Evolutionary conservation across 2,888 invertebrate species (phyloP).

Genomic region (Andrena chrysosceles): DNA sequence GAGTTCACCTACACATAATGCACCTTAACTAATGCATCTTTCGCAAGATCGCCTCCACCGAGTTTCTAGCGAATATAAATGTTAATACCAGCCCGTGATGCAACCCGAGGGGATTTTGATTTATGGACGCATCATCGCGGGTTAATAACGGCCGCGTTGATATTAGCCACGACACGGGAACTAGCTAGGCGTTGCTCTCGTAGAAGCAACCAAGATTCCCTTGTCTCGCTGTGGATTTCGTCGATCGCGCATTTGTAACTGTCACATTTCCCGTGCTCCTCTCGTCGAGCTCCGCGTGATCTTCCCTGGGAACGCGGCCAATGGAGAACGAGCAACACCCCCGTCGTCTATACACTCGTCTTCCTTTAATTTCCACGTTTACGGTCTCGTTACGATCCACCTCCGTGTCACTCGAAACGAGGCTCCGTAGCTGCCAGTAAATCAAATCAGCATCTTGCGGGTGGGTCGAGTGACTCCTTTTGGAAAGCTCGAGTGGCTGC

Average conservation of each 20-base stretch:
- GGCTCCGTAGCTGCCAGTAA: conserved; percentile 36
- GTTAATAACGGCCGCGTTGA: conserved; percentile 39
- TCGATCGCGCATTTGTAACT: conserved; percentile 26
- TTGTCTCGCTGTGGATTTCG: conserved; percentile 18
- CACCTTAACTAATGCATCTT: conserved; percentile 33
- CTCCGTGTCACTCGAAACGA: background rate
- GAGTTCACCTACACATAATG: conserved; percentile 12
- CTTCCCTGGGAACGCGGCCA: background rate
- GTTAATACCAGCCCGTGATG: conserved; percentile 41
- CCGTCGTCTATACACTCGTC: background rate
- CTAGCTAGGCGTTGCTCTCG: conserved; percentile 1
- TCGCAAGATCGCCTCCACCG: conserved; percentile 29
- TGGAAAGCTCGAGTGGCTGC: conserved; percentile 55
- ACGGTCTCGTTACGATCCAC: conserved; percentile 32
- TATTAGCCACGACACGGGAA: conserved; percentile 33
- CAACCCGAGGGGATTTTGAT: conserved; percentile 37
- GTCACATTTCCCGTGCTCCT: background rate
- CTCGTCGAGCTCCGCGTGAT: background rate
- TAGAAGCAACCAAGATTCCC: background rate
- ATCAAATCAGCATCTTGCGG: conserved; percentile 50
- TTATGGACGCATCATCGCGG: conserved; percentile 28
- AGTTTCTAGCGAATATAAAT: conserved; percentile 33
- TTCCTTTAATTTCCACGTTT: conserved; percentile 16
- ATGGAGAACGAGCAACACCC: background rate
- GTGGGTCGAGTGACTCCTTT: conserved; percentile 50